Evolutionary conservation across 2,113 vertebrate genomes (phyloP).

Genomic region (rat (Rattus norvegicus)): DNA sequence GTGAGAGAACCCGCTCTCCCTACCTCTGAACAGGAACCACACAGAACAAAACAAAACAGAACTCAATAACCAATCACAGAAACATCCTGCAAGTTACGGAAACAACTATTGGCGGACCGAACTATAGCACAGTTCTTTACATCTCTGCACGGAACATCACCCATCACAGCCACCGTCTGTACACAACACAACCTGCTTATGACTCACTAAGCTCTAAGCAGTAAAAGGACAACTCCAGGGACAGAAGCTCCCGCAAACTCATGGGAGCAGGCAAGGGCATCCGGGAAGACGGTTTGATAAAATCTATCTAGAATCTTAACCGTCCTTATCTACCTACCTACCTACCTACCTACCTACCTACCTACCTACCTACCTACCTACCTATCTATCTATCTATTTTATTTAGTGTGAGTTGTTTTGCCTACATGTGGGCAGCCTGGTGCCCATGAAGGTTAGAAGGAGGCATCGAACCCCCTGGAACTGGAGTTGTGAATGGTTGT

Average conservation of each 20-base stretch:
- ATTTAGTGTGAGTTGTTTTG: background rate
- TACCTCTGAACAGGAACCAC: background rate
- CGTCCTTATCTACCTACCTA: background rate
- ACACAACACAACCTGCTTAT: background rate
- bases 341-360: too few species aligned
- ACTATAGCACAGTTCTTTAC: background rate
- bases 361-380: too few species aligned
- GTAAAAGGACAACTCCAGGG: background rate
- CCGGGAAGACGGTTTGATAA: background rate
- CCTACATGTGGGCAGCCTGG: background rate
- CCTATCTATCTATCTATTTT: background rate
- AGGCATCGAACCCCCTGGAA: background rate
- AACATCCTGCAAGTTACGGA: background rate
- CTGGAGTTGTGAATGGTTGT: background rate
- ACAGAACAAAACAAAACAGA: background rate
- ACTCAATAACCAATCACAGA: background rate
- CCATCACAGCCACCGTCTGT: background rate
- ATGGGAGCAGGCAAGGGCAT: background rate
- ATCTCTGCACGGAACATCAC: background rate
- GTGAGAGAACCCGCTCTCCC: background rate
- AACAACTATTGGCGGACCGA: background rate
- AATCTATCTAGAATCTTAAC: background rate
- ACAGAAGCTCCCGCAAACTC: accelerated
- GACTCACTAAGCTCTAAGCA: background rate
- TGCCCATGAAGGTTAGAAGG: background rate